Evolutionary conservation across 2,888 invertebrate species (phyloP), one percentile per base, ranked within the genome.

Genomic region (Chrysomela aeneicollis): DNA sequence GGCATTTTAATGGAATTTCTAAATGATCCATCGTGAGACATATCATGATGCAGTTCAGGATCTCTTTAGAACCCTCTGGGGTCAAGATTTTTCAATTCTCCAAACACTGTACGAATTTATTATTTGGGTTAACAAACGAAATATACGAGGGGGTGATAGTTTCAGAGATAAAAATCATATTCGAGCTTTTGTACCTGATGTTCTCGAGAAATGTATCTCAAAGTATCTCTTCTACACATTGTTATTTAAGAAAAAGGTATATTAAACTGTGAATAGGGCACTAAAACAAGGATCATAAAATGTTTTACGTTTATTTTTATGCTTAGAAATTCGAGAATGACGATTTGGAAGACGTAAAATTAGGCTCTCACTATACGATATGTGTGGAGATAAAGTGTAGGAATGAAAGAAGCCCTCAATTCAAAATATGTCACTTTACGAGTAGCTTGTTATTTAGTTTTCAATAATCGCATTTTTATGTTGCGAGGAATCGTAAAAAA

Each of bases 261-360:
- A 73, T 71, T 68, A 68, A 72, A 72, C 65, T 67, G 64, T 64
- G 64, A 71, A 71, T 67, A 67, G 68, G 63, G 64, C 68, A 71
- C 67, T 74, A 71, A 71, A 74, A 72, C 74, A 69, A 72, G 68
- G 66, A 53, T 54, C 71, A 69, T 74, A 74, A 75, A 74, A 73
- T 68, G 68, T 71, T 74, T 75, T 74, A 74, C 72, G 74, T 72
- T 73, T 72, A 73, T 73, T 75, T 75, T 75, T 75, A 74, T 74
- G 74, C 65, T 69, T 67, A 64, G 68, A 73, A 73, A 73, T 74
- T 75, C 71, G 70, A 74, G 73, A 74, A 74, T 74, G 71, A 75
- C 74, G 73, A 73, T 75, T 74, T 74, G 73, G 73, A 74, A 72
- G 73, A 70, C 53, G 67, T 75, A 73, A 74, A 75, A 70, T 66